phyloP scores from a whole-genome alignment of 1,140 invertebrate genomes.

The Philotrypesis tridentata region DNA sequence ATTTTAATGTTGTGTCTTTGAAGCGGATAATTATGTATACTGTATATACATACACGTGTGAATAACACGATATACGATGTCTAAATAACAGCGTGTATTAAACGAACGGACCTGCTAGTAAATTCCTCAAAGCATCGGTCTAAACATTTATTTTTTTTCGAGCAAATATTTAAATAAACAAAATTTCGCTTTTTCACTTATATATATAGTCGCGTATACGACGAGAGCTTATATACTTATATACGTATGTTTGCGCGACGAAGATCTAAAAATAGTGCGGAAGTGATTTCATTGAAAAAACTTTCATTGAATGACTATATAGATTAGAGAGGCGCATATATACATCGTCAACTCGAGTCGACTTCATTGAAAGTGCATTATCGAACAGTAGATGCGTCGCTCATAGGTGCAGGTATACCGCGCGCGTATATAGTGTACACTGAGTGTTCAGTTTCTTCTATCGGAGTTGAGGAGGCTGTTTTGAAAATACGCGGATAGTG shows the following conservation, averaged over 20 bases:
- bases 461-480: conserved; percentile 40
- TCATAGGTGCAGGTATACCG: not conserved
- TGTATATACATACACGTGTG: too few relatives aligned
- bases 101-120: conserved; percentile 12
- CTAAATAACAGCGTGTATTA: conserved; percentile 10
- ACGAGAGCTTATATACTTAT: too few relatives aligned
- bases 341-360: not conserved
- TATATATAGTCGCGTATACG: too few relatives aligned
- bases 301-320: not conserved
- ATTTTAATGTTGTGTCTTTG: conserved; percentile 14
- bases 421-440: not conserved
- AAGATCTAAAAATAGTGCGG: not conserved
- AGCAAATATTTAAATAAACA: conserved; percentile 14
- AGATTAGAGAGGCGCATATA: not conserved
- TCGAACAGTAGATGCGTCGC: conserved; percentile 30
- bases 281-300: not conserved
- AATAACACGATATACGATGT: conserved; percentile 5
- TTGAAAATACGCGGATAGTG: conserved; percentile 46
- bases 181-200: not conserved
- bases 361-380: conserved; percentile 39
- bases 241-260: too few relatives aligned
- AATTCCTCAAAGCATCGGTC: not conserved
- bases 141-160: conserved; percentile 13
- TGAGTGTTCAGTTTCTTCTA: conserved; percentile 48
- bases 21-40: conserved; percentile 22